Conservation (phyloP, 1,140 invertebrate genomes). For the Eriocheir sinensis region DNA sequence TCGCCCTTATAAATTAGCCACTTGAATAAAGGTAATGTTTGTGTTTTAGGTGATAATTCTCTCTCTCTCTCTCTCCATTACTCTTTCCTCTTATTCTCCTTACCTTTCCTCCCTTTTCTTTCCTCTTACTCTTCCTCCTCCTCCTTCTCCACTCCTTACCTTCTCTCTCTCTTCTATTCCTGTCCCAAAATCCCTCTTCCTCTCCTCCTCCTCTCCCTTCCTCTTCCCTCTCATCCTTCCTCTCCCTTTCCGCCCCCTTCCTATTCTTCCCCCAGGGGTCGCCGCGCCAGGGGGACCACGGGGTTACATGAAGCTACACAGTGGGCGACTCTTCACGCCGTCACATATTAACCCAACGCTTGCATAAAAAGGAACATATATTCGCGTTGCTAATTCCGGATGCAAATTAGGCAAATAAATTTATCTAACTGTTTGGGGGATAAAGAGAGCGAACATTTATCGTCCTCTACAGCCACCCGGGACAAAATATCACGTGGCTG, state of each 20-base stretch:
- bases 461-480: neutral
- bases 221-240: neutral
- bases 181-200: neutral
- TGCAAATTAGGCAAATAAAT: constrained; percentile 17
- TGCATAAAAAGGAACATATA: neutral
- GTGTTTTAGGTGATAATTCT: neutral
- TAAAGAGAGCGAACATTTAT: neutral
- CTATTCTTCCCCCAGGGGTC: too few species aligned
- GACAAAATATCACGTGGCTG: constrained; percentile 2
- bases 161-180: neutral
- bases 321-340: too few species aligned
- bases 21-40: too few species aligned
- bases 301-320: too few species aligned
- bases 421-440: neutral
- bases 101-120: neutral
- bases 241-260: neutral
- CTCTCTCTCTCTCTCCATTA: neutral
- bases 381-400: neutral
- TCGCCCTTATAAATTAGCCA: too few species aligned
- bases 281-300: too few species aligned
- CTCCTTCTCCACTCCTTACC: neutral
- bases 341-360: too few species aligned
- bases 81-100: neutral
- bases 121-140: neutral
- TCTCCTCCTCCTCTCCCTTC: neutral